Percentiles rank a stretch among this genome's conserved stretches.
Conservation (phyloP, 2,113 vertebrate genomes). For the Fulmarus glacialis region DNA sequence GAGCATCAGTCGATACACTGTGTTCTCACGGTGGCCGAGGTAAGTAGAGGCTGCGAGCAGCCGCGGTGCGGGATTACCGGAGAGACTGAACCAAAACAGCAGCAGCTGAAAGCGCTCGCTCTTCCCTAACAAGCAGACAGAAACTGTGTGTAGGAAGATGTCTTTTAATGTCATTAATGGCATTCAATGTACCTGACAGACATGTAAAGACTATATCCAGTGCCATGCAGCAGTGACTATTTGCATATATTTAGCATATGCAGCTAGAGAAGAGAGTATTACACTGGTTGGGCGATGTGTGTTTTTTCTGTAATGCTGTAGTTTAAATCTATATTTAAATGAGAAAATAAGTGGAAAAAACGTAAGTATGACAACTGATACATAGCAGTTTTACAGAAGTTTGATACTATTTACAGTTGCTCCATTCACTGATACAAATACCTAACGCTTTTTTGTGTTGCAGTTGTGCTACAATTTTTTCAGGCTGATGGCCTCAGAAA, state of each 20-base stretch:
- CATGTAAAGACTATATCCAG: not conserved
- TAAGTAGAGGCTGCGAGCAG: slow-evolving; percentile 34
- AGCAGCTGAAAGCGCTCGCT: not conserved
- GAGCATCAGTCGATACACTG: slow-evolving; percentile 94
- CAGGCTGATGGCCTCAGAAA: not conserved
- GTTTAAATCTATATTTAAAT: not conserved
- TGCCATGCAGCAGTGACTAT: not conserved
- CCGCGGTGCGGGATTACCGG: rapidly evolving
- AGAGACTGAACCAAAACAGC: not conserved
- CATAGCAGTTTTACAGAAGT: not conserved
- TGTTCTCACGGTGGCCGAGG: slow-evolving; percentile 92
- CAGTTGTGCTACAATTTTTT: not conserved
- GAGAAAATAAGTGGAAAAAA: not conserved
- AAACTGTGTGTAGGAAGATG: not conserved
- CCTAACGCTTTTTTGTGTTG: not conserved
- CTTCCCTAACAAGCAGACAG: not conserved
- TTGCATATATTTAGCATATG: not conserved
- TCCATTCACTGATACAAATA: not conserved
- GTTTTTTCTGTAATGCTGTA: not conserved
- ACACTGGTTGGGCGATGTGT: not conserved
- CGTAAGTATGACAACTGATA: not conserved
- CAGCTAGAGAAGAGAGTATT: not conserved
- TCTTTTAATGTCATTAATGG: too few relatives aligned
- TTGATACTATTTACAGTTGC: not conserved
- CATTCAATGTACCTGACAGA: not conserved